Conservation (phyloP, 2,113 vertebrate genomes). For the Xerus inauris region DNA sequence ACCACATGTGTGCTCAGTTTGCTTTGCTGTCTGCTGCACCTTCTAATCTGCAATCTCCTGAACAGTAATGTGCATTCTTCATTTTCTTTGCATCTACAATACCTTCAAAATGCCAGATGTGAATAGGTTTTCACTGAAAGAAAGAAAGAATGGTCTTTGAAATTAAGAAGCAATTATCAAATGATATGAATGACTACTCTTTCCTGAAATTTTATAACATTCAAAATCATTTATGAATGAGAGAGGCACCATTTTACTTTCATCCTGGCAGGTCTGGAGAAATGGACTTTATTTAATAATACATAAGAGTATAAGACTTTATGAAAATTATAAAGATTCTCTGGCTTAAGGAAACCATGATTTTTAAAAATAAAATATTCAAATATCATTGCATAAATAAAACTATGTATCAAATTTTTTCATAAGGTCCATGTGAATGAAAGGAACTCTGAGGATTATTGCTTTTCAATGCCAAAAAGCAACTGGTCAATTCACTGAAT, state of each 20-base stretch:
- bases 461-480: background rate
- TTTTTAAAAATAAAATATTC: conserved; percentile 44
- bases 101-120: background rate
- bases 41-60: background rate
- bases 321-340: conserved; percentile 15
- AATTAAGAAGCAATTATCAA: background rate
- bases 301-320: background rate
- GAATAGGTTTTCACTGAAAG: background rate
- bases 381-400: background rate
- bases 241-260: background rate
- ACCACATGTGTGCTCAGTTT: background rate
- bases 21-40: background rate
- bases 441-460: background rate
- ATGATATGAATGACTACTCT: background rate
- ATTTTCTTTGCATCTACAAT: background rate
- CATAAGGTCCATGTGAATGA: background rate
- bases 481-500: background rate
- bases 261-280: background rate
- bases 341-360: background rate
- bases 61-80: rapidly evolving
- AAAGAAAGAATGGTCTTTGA: background rate
- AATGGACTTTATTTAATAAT: background rate
- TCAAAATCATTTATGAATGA: conserved; percentile 4
- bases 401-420: background rate
- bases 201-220: background rate